These are phyloP conservation scores for Sphaerodactylus townsendi DNA, from an alignment of 2,113 vertebrate genomes.

Conservation along the genomic window DNA sequence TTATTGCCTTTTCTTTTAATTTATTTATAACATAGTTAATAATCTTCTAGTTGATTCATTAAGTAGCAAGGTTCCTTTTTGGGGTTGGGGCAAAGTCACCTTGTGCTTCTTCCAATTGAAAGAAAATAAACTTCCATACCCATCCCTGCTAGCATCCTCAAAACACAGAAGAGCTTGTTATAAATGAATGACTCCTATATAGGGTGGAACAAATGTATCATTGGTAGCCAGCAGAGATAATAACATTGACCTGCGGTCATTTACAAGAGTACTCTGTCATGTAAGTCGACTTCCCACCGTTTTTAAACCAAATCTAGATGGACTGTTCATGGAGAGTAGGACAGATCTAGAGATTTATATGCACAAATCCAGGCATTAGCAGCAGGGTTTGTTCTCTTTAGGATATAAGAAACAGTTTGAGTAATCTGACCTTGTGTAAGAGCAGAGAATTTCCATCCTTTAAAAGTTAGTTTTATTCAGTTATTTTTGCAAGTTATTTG, in stretches of 20 bases:
- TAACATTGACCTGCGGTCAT: constrained; percentile 60
- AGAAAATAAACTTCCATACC: constrained; percentile 44
- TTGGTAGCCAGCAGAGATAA: constrained; percentile 57
- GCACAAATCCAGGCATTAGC: constrained; percentile 42
- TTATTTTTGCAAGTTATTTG: constrained; percentile 26
- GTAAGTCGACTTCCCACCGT: constrained; percentile 64
- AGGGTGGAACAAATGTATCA: constrained; percentile 57
- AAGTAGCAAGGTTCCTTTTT: constrained; percentile 40
- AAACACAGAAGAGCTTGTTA: constrained; percentile 52
- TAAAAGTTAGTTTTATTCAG: constrained; percentile 4
- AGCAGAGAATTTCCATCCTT: constrained; percentile 13
- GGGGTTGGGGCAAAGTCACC: neutral
- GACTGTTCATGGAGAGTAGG: constrained; percentile 42
- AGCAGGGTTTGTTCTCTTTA: constrained; percentile 13
- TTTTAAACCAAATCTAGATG: constrained; percentile 57
- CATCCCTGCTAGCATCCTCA: constrained; percentile 46
- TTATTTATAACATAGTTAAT: constrained; percentile 47
- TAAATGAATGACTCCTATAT: constrained; percentile 54
- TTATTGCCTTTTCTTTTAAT: constrained; percentile 9
- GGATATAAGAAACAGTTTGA: constrained; percentile 30
- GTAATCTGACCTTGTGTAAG: constrained; percentile 3
- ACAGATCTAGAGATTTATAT: constrained; percentile 57
- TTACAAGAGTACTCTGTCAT: constrained; percentile 51
- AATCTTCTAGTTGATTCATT: constrained; percentile 35
- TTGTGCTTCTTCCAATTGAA: constrained; percentile 23